Percentiles rank a stretch among this genome's conserved stretches.
Conservation (phyloP, 2,888 invertebrate genomes). For the Melinaea marsaeus region DNA sequence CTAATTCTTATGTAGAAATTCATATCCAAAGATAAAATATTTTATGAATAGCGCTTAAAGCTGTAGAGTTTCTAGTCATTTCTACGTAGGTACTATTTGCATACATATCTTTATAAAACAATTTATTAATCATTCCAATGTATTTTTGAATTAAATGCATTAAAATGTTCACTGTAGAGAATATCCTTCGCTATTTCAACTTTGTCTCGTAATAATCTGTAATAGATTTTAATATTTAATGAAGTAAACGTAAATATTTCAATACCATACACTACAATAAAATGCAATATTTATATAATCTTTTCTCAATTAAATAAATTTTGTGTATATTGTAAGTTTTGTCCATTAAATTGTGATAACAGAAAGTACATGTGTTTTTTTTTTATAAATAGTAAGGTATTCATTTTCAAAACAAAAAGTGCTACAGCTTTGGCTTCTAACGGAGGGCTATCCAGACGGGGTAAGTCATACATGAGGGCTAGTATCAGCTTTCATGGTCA, state of each 20-base stretch:
- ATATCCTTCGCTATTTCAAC: conserved; percentile 11
- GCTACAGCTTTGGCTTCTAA: no score
- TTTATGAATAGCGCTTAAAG: conserved; percentile 19
- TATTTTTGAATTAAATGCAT: conserved; percentile 34
- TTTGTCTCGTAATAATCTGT: conserved; percentile 4
- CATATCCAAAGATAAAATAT: conserved; percentile 20
- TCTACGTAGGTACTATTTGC: conserved; percentile 46
- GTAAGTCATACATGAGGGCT: no score
- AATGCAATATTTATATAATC: not conserved
- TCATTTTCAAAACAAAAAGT: no score
- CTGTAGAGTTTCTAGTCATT: conserved; percentile 48
- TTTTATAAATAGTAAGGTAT: not conserved
- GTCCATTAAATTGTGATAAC: conserved; percentile 75
- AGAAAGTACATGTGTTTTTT: conserved; percentile 27
- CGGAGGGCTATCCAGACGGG: no score
- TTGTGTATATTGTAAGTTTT: conserved; percentile 36
- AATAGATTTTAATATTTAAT: not conserved
- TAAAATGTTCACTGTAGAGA: conserved; percentile 14
- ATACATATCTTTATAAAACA: conserved; percentile 63
- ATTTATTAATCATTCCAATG: conserved; percentile 69
- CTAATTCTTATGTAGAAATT: conserved; percentile 15
- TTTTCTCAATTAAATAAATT: conserved; percentile 22
- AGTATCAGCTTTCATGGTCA: no score
- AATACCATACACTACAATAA: not conserved
- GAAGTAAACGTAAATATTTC: not conserved